phyloP scores from a whole-genome alignment of 2,797 vertebrate species.

The Hippoglossus hippoglossus region DNA sequence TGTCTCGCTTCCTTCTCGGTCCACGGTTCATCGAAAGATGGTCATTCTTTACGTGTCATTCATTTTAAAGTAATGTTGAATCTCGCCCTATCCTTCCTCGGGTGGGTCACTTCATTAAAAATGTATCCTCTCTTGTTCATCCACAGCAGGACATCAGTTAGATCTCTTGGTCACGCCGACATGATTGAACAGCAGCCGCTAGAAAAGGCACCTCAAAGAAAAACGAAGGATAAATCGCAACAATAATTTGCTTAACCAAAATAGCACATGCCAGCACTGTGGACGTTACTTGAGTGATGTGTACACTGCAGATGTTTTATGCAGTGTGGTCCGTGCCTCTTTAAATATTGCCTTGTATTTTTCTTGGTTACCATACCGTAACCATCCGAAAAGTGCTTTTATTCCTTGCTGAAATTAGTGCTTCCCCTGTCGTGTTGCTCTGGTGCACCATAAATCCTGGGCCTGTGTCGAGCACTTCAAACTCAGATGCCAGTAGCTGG shows the following conservation, averaged over 20 bases:
- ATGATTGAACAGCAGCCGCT: slow-evolving; percentile 39
- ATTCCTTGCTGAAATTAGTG: slow-evolving; percentile 67
- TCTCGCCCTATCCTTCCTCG: slow-evolving; percentile 38
- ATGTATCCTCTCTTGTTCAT: slow-evolving; percentile 18
- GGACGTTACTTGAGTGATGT: slow-evolving; percentile 58
- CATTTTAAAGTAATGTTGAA: slow-evolving; percentile 55
- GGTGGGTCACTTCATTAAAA: slow-evolving; percentile 48
- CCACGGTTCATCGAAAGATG: slow-evolving; percentile 35
- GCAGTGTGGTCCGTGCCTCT: slow-evolving; percentile 57
- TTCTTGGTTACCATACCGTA: slow-evolving; percentile 72
- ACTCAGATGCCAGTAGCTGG: slow-evolving; percentile 49
- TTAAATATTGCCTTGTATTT: slow-evolving; percentile 64
- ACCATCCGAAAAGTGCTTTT: slow-evolving; percentile 67
- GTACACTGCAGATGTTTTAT: slow-evolving; percentile 55
- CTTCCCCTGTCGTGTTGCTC: slow-evolving; percentile 51
- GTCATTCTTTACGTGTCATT: slow-evolving; percentile 60
- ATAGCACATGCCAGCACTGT: slow-evolving; percentile 40
- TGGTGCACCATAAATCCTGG: slow-evolving; percentile 66
- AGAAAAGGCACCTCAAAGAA: slow-evolving; percentile 33
- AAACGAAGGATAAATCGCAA: slow-evolving; percentile 35
- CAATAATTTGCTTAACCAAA: slow-evolving; percentile 48
- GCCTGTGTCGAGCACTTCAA: slow-evolving; percentile 49
- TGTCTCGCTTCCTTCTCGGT: slow-evolving; percentile 24
- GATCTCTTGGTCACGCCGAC: slow-evolving; percentile 7
- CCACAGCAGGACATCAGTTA: slow-evolving; percentile 22